These are phyloP conservation scores for Hypsopygia costalis DNA, from an alignment of 2,888 invertebrate species.

Conservation along the genomic window DNA sequence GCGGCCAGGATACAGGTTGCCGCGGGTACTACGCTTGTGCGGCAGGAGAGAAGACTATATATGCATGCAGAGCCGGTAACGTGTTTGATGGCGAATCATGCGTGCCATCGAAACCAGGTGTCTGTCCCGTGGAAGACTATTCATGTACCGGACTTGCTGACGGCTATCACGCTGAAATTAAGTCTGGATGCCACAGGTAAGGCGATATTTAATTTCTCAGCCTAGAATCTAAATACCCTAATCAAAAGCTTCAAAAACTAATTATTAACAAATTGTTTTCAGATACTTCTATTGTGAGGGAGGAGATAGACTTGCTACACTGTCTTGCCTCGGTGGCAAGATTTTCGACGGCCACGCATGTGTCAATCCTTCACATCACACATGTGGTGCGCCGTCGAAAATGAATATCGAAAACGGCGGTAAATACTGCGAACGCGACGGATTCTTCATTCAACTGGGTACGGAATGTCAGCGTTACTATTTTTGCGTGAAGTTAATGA, in stretches of 20 bases:
- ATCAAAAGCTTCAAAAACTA: too few relatives aligned
- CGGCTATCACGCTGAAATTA: constrained; percentile 79
- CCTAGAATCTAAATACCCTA: too few relatives aligned
- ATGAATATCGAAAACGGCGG: constrained; percentile 41
- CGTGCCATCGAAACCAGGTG: constrained; percentile 47
- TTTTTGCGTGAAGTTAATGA: constrained; percentile 76
- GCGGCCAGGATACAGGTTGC: constrained; percentile 72
- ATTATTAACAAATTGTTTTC: constrained; percentile 22
- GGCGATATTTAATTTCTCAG: constrained; percentile 8
- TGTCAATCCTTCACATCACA: constrained; percentile 57
- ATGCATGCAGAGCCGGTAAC: constrained; percentile 74
- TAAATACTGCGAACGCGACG: constrained; percentile 63
- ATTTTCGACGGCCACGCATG: constrained; percentile 81
- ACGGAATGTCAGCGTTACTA: constrained; percentile 77
- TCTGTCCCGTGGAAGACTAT: constrained; percentile 59
- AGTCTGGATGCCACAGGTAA: constrained; percentile 74
- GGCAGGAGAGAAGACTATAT: constrained; percentile 77
- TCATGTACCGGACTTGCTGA: constrained; percentile 73
- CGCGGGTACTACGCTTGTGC: constrained; percentile 81
- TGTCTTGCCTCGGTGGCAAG: constrained; percentile 78
- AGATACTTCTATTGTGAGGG: constrained; percentile 82
- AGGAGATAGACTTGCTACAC: constrained; percentile 74
- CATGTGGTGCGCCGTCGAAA: constrained; percentile 54
- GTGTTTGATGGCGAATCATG: constrained; percentile 80
- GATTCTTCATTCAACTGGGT: constrained; percentile 76